Evolutionary conservation across 2,888 invertebrate genomes (phyloP).

Genomic region (Adelphocoris suturalis): DNA sequence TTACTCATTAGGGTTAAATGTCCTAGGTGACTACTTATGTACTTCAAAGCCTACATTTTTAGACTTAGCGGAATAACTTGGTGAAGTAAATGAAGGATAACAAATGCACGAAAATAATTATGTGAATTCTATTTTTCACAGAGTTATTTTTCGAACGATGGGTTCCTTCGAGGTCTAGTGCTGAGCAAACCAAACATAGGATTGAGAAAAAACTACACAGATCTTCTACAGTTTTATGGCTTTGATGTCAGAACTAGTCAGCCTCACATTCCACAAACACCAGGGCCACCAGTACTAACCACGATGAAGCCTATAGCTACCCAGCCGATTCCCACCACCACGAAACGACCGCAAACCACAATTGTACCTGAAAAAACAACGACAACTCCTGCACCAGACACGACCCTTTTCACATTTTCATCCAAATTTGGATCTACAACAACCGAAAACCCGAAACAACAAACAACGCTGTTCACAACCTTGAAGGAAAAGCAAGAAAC

Average conservation of each 20-base stretch:
- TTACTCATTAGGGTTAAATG: too few relatives aligned
- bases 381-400: conserved; percentile 14
- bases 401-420: neutral
- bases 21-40: too few relatives aligned
- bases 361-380: conserved; percentile 46
- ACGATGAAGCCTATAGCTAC: conserved; percentile 45
- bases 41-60: too few relatives aligned
- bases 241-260: conserved; percentile 82
- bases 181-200: conserved; percentile 89
- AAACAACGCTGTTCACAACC: neutral
- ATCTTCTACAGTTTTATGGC: conserved; percentile 88
- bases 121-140: conserved; percentile 78
- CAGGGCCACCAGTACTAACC: conserved; percentile 23
- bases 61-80: too few relatives aligned
- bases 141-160: conserved; percentile 92
- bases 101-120: neutral
- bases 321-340: conserved; percentile 12
- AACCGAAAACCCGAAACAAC: conserved; percentile 15
- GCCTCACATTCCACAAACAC: neutral
- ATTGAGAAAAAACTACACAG: conserved; percentile 86
- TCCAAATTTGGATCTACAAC: conserved; percentile 37
- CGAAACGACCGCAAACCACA: conserved; percentile 30
- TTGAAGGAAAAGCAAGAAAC: conserved; percentile 48
- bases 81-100: too few relatives aligned
- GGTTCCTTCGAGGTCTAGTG: conserved; percentile 89